Evolutionary conservation across 2,888 invertebrate genomes (phyloP).

Genomic region (Iphiclides podalirius): DNA sequence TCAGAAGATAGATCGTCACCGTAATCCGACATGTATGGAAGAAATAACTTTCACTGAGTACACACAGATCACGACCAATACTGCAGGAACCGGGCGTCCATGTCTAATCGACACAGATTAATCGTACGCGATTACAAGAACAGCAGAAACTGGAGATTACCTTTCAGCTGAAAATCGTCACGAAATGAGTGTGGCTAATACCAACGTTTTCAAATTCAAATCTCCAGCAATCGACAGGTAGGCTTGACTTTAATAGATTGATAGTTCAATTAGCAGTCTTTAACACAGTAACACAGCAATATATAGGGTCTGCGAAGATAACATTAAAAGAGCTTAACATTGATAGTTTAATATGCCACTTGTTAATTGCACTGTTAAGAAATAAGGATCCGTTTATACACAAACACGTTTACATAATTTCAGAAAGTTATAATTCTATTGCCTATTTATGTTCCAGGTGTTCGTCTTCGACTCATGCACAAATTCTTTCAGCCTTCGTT

Average conservation of each 20-base stretch:
- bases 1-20: constrained; percentile 1
- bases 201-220: too few species aligned
- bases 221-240: too few species aligned
- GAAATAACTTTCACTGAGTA: constrained; percentile 32
- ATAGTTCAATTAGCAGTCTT: too few species aligned
- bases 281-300: too few species aligned
- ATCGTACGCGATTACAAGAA: constrained; percentile 28
- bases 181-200: too few species aligned
- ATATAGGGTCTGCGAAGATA: too few species aligned
- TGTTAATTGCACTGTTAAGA: background rate
- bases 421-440: background rate
- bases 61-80: constrained; percentile 33
- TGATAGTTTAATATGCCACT: too few species aligned
- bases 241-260: too few species aligned
- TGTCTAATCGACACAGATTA: constrained; percentile 38
- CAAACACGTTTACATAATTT: background rate
- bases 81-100: constrained; percentile 32
- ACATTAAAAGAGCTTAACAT: too few species aligned
- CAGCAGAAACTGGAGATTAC: constrained; percentile 26
- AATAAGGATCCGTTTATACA: background rate
- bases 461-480: background rate
- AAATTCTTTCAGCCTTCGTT: background rate
- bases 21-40: constrained; percentile 24
- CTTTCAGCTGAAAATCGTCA: constrained; percentile 5
- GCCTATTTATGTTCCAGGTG: background rate